A percentile compares a stretch with the other conserved stretches of the same genome.
These are phyloP conservation scores for Rugalucina vietnamica DNA, from an alignment of 2,888 invertebrate species.

Conservation along the genomic window DNA sequence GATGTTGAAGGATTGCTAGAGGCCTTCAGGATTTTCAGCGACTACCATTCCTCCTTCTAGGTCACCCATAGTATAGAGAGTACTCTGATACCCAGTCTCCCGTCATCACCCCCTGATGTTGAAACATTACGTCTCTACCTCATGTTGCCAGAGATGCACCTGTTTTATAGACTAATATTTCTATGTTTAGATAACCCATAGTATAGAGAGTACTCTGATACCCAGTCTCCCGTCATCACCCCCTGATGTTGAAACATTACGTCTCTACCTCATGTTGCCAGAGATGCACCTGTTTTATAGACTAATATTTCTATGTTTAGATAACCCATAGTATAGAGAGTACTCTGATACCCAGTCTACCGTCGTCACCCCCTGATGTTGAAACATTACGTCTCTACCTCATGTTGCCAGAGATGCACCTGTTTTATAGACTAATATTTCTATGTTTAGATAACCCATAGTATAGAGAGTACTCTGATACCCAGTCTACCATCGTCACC, in stretches of 20 bases:
- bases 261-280: constrained; percentile 93
- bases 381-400: constrained; percentile 94
- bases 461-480: constrained; percentile 69
- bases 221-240: constrained; percentile 73
- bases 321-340: constrained; percentile 69
- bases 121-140: constrained; percentile 94
- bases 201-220: constrained; percentile 69
- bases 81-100: constrained; percentile 70
- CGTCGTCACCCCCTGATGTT: constrained; percentile 88
- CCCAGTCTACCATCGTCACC: constrained; percentile 73
- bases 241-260: constrained; percentile 93
- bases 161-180: too few relatives aligned
- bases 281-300: constrained; percentile 94
- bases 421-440: too few relatives aligned
- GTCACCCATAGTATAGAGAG: constrained; percentile 69
- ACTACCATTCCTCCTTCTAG: too few relatives aligned
- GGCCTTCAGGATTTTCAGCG: too few relatives aligned
- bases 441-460: constrained; percentile 70
- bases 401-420: constrained; percentile 92
- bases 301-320: too few relatives aligned
- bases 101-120: constrained; percentile 88
- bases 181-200: constrained; percentile 70
- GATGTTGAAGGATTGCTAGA: too few relatives aligned
- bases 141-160: constrained; percentile 92
- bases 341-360: constrained; percentile 70